Evolutionary conservation across 2,797 vertebrate species (phyloP), one percentile per base, ranked within the genome.

Genomic region (Hypotaenidia philippensis): DNA sequence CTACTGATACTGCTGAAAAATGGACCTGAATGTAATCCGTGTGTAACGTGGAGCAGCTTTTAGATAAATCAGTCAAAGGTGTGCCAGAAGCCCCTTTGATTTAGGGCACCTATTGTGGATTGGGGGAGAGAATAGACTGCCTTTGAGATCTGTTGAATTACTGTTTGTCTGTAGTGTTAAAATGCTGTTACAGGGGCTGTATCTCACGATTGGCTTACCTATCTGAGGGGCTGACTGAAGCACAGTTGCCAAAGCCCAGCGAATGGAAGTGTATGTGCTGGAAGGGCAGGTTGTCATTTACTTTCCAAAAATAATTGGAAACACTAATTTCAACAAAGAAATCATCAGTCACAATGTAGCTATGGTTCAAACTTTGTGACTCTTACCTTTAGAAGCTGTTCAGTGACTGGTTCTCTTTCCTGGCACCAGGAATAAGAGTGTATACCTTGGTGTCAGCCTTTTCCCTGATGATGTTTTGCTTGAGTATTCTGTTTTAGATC

Each of bases 121-220:
- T 78, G 16, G 40, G 40, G 29, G 7, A 41, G 83, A 68, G n/a
- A 79, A 56, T 31, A 70, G 40, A 45, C 70, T 80, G 40, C 23
- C 10, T 84, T 74, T 88, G 83, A 84, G 22, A 29, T 82, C 17
- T 84, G 16, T 69, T 92, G 53, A 85, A 29, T 31, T 14, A 2
- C 36, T 76, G 5, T 56, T 56, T 72, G 11, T 86, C 47, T 47
- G 40, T 75, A 56, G 38, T 3, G 6, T 41, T 90, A 83, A 69
- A 86, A 23, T 3, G 7, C 21, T 21, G 9, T 66, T 70, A 4
- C 0, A 1, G 15, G 23, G 1, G 25, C 4, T 13, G 3, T 71
- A 16, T n/a, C 60, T 78, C 13, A 7, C 23, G 10, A 78, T 94
- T 49, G 32, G 14, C 53, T 89, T 52, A 31, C 9, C 0, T 1